Conservation (phyloP, 2,888 invertebrate genomes). For the Troides oblongomaculatus region DNA sequence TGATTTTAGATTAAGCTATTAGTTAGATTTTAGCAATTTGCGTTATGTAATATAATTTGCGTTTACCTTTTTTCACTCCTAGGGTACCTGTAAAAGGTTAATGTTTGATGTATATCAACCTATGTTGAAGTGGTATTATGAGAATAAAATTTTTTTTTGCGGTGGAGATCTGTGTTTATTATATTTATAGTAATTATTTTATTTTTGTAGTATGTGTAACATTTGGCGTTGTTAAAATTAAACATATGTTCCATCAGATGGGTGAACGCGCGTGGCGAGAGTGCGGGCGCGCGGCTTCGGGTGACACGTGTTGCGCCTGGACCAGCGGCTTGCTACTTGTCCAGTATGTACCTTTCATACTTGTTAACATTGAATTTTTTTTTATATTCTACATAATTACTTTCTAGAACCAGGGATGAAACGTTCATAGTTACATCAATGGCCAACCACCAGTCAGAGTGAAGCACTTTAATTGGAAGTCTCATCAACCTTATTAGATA, state of each 20-base stretch:
- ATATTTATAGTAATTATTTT: neutral
- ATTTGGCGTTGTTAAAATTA: slow-evolving; percentile 46
- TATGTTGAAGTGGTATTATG: no score
- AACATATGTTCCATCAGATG: slow-evolving; percentile 67
- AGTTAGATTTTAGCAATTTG: no score
- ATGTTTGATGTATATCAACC: no score
- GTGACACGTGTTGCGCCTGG: slow-evolving; percentile 60
- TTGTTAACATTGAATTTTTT: neutral
- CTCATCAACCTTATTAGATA: neutral
- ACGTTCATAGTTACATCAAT: neutral
- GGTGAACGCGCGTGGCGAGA: slow-evolving; percentile 65
- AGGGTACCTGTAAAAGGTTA: no score
- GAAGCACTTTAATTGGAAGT: no score
- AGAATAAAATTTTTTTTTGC: neutral
- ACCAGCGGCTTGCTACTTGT: slow-evolving; percentile 53
- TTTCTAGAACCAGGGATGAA: neutral
- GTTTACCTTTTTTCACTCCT: no score
- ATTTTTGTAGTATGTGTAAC: neutral
- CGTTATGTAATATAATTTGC: no score
- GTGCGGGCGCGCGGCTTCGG: slow-evolving; percentile 66
- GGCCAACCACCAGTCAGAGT: no score
- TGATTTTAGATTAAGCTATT: no score
- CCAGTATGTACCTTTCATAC: slow-evolving; percentile 52
- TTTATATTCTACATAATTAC: neutral
- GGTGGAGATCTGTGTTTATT: neutral